A percentile compares a stretch with the other conserved stretches of the same genome.
These are phyloP conservation scores for Drosophila ohnishii DNA, from an alignment of 1,140 invertebrate species.

Conservation along the genomic window DNA sequence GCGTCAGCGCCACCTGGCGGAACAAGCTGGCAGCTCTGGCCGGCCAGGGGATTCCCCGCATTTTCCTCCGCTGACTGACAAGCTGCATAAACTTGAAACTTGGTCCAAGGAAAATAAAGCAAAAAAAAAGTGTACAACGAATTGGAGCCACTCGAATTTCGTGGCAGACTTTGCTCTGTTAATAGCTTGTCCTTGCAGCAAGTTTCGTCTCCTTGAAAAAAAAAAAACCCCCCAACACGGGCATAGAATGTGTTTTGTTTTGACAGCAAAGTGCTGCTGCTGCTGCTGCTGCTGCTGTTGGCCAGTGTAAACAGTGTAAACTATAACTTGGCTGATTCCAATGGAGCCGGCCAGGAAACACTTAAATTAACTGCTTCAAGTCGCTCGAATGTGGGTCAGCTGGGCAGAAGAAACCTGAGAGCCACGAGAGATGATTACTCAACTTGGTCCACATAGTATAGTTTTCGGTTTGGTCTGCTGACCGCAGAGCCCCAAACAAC, in stretches of 20 bases:
- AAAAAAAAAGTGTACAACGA: slow-evolving; percentile 43
- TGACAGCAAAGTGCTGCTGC: slow-evolving; percentile 70
- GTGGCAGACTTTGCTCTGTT: slow-evolving; percentile 65
- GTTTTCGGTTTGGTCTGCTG: slow-evolving; percentile 42
- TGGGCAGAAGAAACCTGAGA: slow-evolving; percentile 73
- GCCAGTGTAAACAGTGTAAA: slow-evolving; percentile 75
- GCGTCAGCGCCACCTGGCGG: slow-evolving; percentile 67
- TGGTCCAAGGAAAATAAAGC: slow-evolving; percentile 30
- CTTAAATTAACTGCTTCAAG: slow-evolving; percentile 74
- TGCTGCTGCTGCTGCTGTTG: slow-evolving; percentile 33
- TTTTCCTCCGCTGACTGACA: slow-evolving; percentile 16
- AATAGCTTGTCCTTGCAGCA: slow-evolving; percentile 71
- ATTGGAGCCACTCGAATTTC: slow-evolving; percentile 70
- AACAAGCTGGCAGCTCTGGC: slow-evolving; percentile 52
- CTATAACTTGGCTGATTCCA: slow-evolving; percentile 64
- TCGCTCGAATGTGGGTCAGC: slow-evolving; percentile 69
- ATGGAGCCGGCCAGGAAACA: slow-evolving; percentile 65
- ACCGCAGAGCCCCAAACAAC: slow-evolving; percentile 55
- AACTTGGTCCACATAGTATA: slow-evolving; percentile 42
- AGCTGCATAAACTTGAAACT: slow-evolving; percentile 67
- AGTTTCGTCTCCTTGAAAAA: slow-evolving; percentile 25
- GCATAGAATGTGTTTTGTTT: slow-evolving; percentile 70
- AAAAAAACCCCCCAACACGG: not conserved
- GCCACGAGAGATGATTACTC: slow-evolving; percentile 74
- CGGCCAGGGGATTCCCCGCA: slow-evolving; percentile 10